A percentile compares a stretch with the other conserved stretches of the same genome.
Evolutionary conservation across 1,140 invertebrate genomes (phyloP).

Genomic region (Thaumetopoea pityocampa): DNA sequence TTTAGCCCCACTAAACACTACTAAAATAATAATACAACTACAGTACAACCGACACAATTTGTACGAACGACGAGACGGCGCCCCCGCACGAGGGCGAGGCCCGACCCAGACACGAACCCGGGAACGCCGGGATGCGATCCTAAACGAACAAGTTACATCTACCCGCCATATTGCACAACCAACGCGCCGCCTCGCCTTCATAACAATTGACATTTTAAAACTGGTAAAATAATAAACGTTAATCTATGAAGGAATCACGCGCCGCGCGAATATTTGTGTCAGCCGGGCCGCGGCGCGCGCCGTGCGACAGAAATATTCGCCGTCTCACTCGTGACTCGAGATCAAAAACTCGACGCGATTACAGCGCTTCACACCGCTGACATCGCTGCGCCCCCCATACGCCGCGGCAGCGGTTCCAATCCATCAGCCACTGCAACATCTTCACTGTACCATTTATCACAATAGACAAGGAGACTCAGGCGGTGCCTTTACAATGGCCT

Average conservation of each 20-base stretch:
- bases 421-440: slow-evolving; percentile 21
- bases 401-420: background rate
- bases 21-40: slow-evolving; percentile 60
- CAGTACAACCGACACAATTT: slow-evolving; percentile 49
- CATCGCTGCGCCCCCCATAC: slow-evolving; percentile 3
- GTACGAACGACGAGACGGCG: slow-evolving; percentile 31
- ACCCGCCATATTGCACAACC: slow-evolving; percentile 24
- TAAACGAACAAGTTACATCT: no score
- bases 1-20: slow-evolving; percentile 65
- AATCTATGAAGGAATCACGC: slow-evolving; percentile 60
- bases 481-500: slow-evolving; percentile 29
- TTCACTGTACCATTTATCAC: slow-evolving; percentile 37
- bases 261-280: slow-evolving; percentile 18
- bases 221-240: slow-evolving; percentile 57
- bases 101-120: background rate
- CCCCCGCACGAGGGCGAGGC: slow-evolving; percentile 2
- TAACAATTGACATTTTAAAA: slow-evolving; percentile 55
- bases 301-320: slow-evolving; percentile 30
- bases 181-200: slow-evolving; percentile 30
- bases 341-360: slow-evolving; percentile 43
- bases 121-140: no score
- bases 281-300: slow-evolving; percentile 6
- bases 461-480: slow-evolving; percentile 28
- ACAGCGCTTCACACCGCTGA: slow-evolving; percentile 11
- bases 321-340: slow-evolving; percentile 52